Evolutionary conservation across 2,797 vertebrate genomes (phyloP), one percentile per base, ranked within the genome.

Genomic region (Kryptopterus vitreolus): DNA sequence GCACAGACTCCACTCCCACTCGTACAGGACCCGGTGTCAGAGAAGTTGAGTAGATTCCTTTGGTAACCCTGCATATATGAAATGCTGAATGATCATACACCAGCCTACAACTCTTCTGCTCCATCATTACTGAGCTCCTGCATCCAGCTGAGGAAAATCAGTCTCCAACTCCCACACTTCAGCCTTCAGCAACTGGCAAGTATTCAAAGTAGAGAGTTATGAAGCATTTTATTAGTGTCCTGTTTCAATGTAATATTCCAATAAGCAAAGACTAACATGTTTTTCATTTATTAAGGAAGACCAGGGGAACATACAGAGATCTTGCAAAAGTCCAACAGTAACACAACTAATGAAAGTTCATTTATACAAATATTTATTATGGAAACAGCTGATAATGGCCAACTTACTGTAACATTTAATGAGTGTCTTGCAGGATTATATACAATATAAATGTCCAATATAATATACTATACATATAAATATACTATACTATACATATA

Each of bases 111-210:
- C 70, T 66, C 18, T 58, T 63, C 13, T 63, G 31, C 46, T 48
- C 2, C 22, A 68, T 43, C 46, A 29, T 29, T 16, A 59, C 53
- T 59, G 72, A 76, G 73, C 63, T 38, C 26, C 16, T 55, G 12
- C 43, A 18, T 35, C 48, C 69, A 74, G 52, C 50, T 46, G 50
- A 65, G 50, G 55, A 76, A 59, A 52, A 75, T 50, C 70, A 81
- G 79, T 29, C 62, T 76, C 53, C 61, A 22, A 58, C 33, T 57
- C 79, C 79, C 16, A 59, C 68, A 73, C 46, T 29, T 53, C 53
- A 69, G 63, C 29, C 66, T 69, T 53, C 58, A 62, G 78, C 9
- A 62, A 35, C 69, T 63, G 46, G 22, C 58, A 73, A 63, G 58
- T 22, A 20, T 62, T 52, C 20, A 62, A 33, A 52, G 7, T 43